These are phyloP conservation scores for Natrix natrix DNA, from an alignment of 2,797 vertebrate species.

Conservation along the genomic window DNA sequence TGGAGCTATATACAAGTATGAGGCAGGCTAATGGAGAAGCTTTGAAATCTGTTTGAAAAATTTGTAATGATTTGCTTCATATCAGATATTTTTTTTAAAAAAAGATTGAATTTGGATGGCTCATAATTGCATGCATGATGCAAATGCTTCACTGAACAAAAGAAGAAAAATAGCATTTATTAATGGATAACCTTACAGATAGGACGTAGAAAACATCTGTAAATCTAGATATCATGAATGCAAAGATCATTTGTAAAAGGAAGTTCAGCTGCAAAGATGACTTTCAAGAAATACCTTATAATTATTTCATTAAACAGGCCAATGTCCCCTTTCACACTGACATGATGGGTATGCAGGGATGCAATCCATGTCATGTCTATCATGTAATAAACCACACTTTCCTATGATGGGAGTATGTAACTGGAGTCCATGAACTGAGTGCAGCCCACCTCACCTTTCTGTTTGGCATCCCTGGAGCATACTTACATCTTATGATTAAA, in stretches of 20 bases:
- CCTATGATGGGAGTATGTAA: background rate
- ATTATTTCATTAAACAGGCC: background rate
- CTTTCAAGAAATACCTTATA: background rate
- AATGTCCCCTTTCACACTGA: background rate
- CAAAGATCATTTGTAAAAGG: background rate
- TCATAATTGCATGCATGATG: background rate
- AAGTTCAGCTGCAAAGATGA: background rate
- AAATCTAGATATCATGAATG: background rate
- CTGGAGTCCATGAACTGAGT: no score
- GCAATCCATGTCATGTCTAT: background rate
- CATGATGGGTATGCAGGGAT: background rate
- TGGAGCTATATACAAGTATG: background rate
- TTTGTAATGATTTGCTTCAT: background rate
- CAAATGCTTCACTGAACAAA: constrained; percentile 28
- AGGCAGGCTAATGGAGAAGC: background rate
- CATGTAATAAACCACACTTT: background rate
- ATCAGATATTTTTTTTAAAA: background rate
- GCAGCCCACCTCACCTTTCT: no score
- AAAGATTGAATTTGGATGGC: background rate
- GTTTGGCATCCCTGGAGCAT: no score
- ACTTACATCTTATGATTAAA: no score
- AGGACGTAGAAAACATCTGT: background rate
- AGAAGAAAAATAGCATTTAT: background rate
- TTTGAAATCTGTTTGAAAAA: background rate
- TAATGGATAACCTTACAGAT: background rate